Base-by-base conservation (phyloP, 1,140 invertebrate species). In the Latrodectus geometricus region DNA sequence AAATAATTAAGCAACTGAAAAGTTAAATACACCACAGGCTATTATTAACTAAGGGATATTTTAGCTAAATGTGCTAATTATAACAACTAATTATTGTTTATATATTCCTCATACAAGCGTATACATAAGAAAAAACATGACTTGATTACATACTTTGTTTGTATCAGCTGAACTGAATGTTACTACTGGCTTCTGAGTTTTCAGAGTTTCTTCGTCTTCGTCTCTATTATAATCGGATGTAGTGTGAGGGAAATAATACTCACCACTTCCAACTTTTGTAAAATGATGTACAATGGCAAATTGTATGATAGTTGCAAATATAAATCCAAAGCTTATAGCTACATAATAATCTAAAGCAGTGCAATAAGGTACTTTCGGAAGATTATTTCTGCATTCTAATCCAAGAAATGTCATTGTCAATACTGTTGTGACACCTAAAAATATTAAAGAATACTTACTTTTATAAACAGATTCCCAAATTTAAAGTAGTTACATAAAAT, bases 251-350 rank as follows among this genome's bases (percentile, higher is more conserved):
- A 95, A 95, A 90, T 96, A 96, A 89, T 95, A 95, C 90, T 97
- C 96, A 0, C 96, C 96, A 12, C 95, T 96, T 15, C 96, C 96
- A 88, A 96, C 95, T 91, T 97, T 97, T 8, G 96, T 97, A 90
- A 96, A 97, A 89, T 96, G 96, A 90, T 97, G 96, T 0, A 97
- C 96, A 9, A 96, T 93, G 8, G 96, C 96, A 91, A 97, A 97
- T 91, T 95, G 95, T 83, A 96, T 94, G 78, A 97, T 96, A 1
- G 96, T 96, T 7, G 96, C 96, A 89, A 97, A 96, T 76, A 97
- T 96, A 90, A 96, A 97, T 2, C 93, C 94, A 89, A 97, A 97
- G 15, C 95, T 96, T 23, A 97, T 93, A 90, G 95, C 96, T 0
- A 97, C 95, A 90, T 96, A 97, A 88, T 96, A 95, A 90, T 97